A percentile compares a stretch with the other conserved stretches of the same genome.
Conservation (phyloP, 2,113 vertebrate species). For the Gopherus flavomarginatus region DNA sequence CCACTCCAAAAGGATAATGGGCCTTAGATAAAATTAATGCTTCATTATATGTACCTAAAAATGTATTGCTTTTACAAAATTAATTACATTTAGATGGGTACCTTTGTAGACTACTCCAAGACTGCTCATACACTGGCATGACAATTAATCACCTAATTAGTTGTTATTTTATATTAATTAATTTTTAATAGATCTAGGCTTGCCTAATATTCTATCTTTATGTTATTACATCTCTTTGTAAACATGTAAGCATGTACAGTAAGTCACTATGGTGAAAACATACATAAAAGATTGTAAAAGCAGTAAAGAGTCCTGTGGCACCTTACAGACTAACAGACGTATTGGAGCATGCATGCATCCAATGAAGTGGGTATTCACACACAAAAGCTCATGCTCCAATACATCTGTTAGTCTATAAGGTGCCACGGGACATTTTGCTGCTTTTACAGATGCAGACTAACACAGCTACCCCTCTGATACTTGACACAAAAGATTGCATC, state of each 20-base stretch:
- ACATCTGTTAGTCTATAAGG: too few species aligned
- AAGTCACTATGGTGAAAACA: conserved; percentile 62
- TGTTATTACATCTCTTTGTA: conserved; percentile 60
- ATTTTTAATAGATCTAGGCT: conserved; percentile 38
- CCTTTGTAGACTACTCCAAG: conserved; percentile 8
- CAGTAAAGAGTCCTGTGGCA: too few species aligned
- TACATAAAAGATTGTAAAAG: conserved; percentile 50
- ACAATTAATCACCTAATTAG: conserved; percentile 48
- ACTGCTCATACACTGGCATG: neutral
- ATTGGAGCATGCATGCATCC: too few species aligned
- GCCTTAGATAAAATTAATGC: conserved; percentile 44
- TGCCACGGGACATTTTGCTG: too few species aligned
- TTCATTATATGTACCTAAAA: conserved; percentile 54
- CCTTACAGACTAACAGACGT: too few species aligned
- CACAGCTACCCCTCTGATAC: too few species aligned
- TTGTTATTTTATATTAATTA: conserved; percentile 39
- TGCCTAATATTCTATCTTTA: conserved; percentile 68
- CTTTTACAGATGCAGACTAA: too few species aligned
- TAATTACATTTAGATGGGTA: conserved; percentile 44
- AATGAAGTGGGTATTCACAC: too few species aligned
- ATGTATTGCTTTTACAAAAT: conserved; percentile 15
- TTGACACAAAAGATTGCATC: neutral
- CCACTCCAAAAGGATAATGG: conserved; percentile 57
- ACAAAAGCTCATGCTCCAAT: too few species aligned
- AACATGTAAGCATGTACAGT: conserved; percentile 63